phyloP scores from a whole-genome alignment of 2,113 vertebrate species.

The Leptobrachium ailaonicum region DNA sequence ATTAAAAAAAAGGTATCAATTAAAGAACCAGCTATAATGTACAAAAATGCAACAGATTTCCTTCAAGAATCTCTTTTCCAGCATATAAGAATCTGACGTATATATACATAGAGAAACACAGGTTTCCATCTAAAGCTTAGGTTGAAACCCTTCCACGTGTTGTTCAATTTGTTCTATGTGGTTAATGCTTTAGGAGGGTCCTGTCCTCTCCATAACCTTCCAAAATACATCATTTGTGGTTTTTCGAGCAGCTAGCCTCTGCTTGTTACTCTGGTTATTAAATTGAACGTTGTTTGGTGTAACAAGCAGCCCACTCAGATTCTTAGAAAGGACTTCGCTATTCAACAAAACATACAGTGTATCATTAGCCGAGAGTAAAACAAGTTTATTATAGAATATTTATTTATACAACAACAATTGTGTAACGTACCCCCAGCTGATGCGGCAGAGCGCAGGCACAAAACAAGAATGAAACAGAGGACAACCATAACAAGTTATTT shows the following conservation, averaged over 20 bases:
- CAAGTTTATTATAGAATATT: no score
- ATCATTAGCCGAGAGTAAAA: no score
- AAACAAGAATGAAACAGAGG: background rate
- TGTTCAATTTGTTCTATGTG: background rate
- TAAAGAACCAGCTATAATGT: no score
- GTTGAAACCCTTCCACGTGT: slow-evolving; percentile 4
- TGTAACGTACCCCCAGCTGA: no score
- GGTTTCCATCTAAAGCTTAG: background rate
- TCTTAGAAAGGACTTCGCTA: no score
- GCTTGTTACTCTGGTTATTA: background rate
- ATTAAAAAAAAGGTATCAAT: no score
- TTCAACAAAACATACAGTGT: no score
- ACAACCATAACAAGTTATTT: no score
- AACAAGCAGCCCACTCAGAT: background rate
- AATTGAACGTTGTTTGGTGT: background rate
- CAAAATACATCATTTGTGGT: slow-evolving; percentile 5
- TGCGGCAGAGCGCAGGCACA: background rate
- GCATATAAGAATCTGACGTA: no score
- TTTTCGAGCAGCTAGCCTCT: background rate
- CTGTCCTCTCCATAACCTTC: slow-evolving; percentile 24
- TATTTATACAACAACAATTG: no score
- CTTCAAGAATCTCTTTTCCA: no score
- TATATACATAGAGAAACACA: background rate
- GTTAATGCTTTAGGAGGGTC: slow-evolving; percentile 20
- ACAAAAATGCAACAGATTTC: no score